Base-by-base conservation (phyloP, 2,888 invertebrate species). In the Bursaphelenchus okinawaensis region DNA sequence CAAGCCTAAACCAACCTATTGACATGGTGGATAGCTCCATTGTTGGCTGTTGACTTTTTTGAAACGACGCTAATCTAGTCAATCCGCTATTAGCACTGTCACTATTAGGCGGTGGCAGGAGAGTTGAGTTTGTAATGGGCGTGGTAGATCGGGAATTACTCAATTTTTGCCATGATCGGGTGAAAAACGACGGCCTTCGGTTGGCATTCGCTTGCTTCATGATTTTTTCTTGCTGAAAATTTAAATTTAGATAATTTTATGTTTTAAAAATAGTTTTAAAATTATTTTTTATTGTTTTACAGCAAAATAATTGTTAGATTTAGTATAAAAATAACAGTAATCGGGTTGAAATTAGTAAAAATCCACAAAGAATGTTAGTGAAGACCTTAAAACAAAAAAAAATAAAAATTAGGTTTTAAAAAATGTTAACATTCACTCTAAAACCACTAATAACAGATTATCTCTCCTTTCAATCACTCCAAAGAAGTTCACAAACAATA, bases 171-270 rank as follows among this genome's bases (percentile, higher is more conserved):
- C 69, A 69, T 57, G 60, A 23, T 7, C 71, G 65, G 9, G 71
- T 68, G 76, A 75, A 77, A n/a, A 75, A 60, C 58, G 71, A 72
- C 56, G 68, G 68, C 62, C 75, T 75, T 28, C 77, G 60, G 12
- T 72, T 68, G 20, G 68, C 63, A 20, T 40, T 40, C 19, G n/a
- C n/a, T n/a, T 67, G 63, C 9, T 73, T 67, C 31, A 69, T 54
- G 40, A 74, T 27, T 55, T 74, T 74, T 22, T 75, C 75, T 56
- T 75, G 74, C 71, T 72, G 40, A 40, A 68, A 60, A 51, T 40
- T n/a, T n/a, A n/a, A n/a, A n/a, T n/a, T n/a, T n/a, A n/a, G n/a
- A n/a, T n/a, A n/a, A n/a, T n/a, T n/a, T n/a, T n/a, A n/a, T n/a
- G n/a, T n/a, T n/a, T n/a, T n/a, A n/a, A n/a, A n/a, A n/a, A n/a